Conservation (phyloP, 2,797 vertebrate species). For the Cirrhinus molitorella region DNA sequence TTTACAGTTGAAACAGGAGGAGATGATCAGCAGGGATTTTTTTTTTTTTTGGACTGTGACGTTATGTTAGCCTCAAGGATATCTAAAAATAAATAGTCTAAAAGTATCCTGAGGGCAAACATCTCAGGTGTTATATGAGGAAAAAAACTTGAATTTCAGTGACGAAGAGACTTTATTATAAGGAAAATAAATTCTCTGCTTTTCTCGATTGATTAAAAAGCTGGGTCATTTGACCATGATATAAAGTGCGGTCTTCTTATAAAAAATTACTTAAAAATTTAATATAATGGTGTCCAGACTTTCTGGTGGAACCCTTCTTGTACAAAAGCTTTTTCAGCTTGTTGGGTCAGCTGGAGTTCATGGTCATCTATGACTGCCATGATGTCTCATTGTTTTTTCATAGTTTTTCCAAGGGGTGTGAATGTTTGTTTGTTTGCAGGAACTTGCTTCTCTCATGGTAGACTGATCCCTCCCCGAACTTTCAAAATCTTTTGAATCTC, state of each 20-base stretch:
- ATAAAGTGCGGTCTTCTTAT: not conserved
- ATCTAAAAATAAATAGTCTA: constrained; percentile 6
- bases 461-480: not conserved
- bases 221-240: not conserved
- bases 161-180: not conserved
- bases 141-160: not conserved
- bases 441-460: constrained; percentile 2
- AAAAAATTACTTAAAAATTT: not conserved
- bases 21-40: not conserved
- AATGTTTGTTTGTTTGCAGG: constrained; percentile 12
- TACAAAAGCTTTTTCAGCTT: not conserved
- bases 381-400: not conserved
- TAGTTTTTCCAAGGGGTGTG: not conserved
- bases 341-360: not conserved
- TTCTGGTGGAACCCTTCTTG: not conserved
- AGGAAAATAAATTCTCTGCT: not conserved
- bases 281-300: not conserved
- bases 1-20: not conserved
- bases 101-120: constrained; percentile 18
- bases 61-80: not conserved
- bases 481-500: not conserved
- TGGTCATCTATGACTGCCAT: not conserved
- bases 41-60: not conserved
- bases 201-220: not conserved
- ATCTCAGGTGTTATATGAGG: not conserved